phyloP scores from a whole-genome alignment of 2,797 vertebrate species.

The Manis javanica region DNA sequence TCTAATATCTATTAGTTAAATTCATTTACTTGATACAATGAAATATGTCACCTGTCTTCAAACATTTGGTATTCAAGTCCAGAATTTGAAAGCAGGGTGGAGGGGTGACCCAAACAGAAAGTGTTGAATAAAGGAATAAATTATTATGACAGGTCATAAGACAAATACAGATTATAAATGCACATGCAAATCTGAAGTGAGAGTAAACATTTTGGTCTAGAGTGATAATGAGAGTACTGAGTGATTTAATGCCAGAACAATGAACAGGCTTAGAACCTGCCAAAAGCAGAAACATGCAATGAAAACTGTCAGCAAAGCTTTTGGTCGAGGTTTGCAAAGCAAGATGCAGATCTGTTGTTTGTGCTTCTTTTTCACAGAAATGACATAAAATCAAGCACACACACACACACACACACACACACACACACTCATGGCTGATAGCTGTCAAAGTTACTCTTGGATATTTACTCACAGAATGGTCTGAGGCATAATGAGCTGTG shows the following conservation, averaged over 20 bases:
- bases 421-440: background rate
- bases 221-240: background rate
- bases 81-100: background rate
- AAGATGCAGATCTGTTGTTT: background rate
- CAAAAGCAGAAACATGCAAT: accelerated
- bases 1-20: background rate
- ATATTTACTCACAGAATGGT: background rate
- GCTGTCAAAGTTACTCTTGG: background rate
- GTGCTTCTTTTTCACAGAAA: background rate
- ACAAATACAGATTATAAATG: background rate
- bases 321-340: background rate
- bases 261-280: background rate
- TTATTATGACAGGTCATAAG: background rate
- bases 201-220: background rate
- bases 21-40: background rate
- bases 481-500: accelerated
- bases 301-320: background rate
- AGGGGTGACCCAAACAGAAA: background rate
- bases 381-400: background rate
- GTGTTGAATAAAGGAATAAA: background rate
- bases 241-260: background rate
- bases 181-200: background rate
- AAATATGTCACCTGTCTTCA: background rate
- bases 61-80: background rate
- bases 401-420: background rate